A percentile compares a stretch with the other conserved stretches of the same genome.
Evolutionary conservation across 2,888 invertebrate genomes (phyloP).

Genomic region (Tortricodes alternella): DNA sequence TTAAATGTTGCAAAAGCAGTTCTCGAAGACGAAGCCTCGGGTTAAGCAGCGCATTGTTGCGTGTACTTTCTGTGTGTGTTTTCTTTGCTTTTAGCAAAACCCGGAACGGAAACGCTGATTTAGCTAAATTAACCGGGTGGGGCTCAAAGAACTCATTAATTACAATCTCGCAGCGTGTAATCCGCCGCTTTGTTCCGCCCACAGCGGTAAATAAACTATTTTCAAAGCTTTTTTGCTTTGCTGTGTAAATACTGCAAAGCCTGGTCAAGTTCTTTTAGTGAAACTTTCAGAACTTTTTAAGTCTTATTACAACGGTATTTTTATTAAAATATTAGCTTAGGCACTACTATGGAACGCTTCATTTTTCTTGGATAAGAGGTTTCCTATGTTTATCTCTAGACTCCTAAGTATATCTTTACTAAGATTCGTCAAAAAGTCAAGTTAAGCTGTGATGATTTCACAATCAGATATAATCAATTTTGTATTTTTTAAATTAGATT

Average conservation of each 20-base stretch:
- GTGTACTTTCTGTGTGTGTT: conserved; percentile 17
- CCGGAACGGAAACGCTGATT: conserved; percentile 34
- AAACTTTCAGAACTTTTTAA: no score
- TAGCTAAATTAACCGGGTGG: conserved; percentile 35
- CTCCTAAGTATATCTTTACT: no score
- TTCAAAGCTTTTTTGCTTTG: conserved; percentile 11
- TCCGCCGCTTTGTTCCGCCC: conserved; percentile 27
- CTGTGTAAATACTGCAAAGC: not conserved
- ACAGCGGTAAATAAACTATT: conserved; percentile 25
- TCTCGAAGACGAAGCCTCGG: not conserved
- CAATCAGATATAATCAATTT: no score
- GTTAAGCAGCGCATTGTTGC: conserved; percentile 1
- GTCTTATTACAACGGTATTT: no score
- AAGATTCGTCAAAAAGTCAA: no score
- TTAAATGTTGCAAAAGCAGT: no score
- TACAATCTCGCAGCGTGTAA: conserved; percentile 36
- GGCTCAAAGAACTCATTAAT: conserved; percentile 45
- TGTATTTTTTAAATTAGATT: no score
- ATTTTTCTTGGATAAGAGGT: no score
- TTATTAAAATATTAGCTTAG: no score
- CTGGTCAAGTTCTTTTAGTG: not conserved
- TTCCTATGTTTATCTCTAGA: no score
- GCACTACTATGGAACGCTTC: no score
- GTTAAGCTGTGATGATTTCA: no score
- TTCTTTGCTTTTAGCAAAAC: conserved; percentile 11